Conservation (phyloP, 64 coral and sea anemone species). For the Montipora efflorescens region DNA sequence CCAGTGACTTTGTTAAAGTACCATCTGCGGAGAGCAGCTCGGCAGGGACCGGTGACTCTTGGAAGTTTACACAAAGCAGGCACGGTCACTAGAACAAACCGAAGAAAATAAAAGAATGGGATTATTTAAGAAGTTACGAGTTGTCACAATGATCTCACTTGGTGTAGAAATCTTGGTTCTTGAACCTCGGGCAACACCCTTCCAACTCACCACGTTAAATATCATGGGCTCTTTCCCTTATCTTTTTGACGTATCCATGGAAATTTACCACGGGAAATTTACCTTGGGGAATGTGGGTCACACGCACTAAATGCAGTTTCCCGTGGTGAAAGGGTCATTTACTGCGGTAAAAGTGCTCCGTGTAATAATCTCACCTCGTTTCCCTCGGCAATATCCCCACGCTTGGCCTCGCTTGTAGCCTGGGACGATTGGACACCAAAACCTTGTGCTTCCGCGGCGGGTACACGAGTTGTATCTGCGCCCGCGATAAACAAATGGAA, state of each 20-base stretch:
- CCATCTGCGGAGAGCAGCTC: constrained; percentile 56
- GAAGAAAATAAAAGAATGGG: neutral
- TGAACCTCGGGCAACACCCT: too few relatives aligned
- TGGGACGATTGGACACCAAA: constrained; percentile 51
- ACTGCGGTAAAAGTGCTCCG: too few relatives aligned
- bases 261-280: too few relatives aligned
- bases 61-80: constrained; percentile 23
- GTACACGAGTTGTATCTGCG: constrained; percentile 23
- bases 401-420: constrained; percentile 41
- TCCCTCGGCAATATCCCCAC: constrained; percentile 70
- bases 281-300: too few relatives aligned
- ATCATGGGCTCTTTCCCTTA: too few relatives aligned
- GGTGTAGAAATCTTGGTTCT: too few relatives aligned
- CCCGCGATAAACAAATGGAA: constrained; percentile 68
- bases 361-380: constrained; percentile 1
- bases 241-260: too few relatives aligned
- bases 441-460: neutral
- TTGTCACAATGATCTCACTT: too few relatives aligned
- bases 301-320: too few relatives aligned
- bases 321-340: too few relatives aligned
- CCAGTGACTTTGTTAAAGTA: constrained; percentile 31
- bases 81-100: neutral
- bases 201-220: too few relatives aligned
- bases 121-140: neutral
- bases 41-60: constrained; percentile 60